phyloP scores from a whole-genome alignment of 1,140 invertebrate genomes.

The Philopotamus ludificatus region DNA sequence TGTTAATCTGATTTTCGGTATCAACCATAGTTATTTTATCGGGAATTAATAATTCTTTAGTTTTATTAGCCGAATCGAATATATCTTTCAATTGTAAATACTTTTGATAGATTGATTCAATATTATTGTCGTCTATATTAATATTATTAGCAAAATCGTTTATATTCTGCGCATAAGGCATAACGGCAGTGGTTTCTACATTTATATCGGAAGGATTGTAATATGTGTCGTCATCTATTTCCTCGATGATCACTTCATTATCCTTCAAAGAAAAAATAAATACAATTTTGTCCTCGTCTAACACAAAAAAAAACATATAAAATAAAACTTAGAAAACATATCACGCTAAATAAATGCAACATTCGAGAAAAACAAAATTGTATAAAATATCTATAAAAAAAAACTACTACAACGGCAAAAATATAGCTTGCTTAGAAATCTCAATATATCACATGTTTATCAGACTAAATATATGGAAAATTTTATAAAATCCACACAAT shows the following conservation, averaged over 20 bases:
- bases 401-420: neutral
- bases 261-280: constrained; percentile 53
- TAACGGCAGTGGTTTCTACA: constrained; percentile 1
- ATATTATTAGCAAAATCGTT: neutral
- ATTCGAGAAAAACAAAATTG: constrained; percentile 13
- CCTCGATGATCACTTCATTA: constrained; percentile 54
- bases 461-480: no score
- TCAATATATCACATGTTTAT: neutral
- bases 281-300: constrained; percentile 8
- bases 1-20: no score
- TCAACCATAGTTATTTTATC: no score
- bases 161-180: constrained; percentile 12
- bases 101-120: constrained; percentile 28
- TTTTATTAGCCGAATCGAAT: constrained; percentile 25
- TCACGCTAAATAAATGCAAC: constrained; percentile 12
- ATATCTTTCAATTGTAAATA: constrained; percentile 36
- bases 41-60: no score
- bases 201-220: constrained; percentile 46
- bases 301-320: neutral
- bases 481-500: no score
- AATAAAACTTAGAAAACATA: neutral
- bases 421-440: neutral
- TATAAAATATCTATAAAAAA: constrained; percentile 2
- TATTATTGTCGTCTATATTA: neutral
- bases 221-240: constrained; percentile 52